Evolutionary conservation across 2,797 vertebrate species (phyloP).

Genomic region (Merluccius polli): DNA sequence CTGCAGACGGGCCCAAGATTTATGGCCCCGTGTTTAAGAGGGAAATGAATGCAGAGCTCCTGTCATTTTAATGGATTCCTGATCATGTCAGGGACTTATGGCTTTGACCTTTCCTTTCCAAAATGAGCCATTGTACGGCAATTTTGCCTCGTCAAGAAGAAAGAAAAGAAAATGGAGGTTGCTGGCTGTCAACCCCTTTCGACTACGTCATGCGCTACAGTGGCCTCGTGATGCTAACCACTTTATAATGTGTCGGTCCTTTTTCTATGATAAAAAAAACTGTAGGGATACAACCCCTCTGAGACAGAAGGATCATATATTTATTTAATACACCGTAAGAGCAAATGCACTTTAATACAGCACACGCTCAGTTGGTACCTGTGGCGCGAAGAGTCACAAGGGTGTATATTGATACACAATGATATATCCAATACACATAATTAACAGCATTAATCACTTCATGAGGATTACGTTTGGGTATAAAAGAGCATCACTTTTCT

Average conservation of each 20-base stretch:
- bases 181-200: slow-evolving; percentile 27
- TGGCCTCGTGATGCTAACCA: slow-evolving; percentile 17
- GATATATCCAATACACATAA: no score
- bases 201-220: slow-evolving; percentile 32
- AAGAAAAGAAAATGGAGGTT: slow-evolving; percentile 25
- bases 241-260: neutral
- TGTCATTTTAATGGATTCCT: slow-evolving; percentile 60
- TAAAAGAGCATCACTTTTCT: no score
- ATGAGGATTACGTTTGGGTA: no score
- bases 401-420: no score
- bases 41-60: slow-evolving; percentile 66
- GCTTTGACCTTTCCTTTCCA: slow-evolving; percentile 38
- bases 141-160: slow-evolving; percentile 21
- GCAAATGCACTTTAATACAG: neutral
- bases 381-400: no score
- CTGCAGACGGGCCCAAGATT: slow-evolving; percentile 57
- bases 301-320: neutral
- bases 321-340: neutral
- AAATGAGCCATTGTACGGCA: slow-evolving; percentile 34
- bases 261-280: slow-evolving; percentile 1
- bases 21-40: slow-evolving; percentile 57
- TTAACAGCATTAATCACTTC: no score
- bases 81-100: slow-evolving; percentile 54
- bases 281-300: neutral
- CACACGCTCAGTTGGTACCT: neutral